These are phyloP conservation scores for Tetragnatha montana DNA, from an alignment of 2,888 invertebrate genomes.

Conservation along the genomic window DNA sequence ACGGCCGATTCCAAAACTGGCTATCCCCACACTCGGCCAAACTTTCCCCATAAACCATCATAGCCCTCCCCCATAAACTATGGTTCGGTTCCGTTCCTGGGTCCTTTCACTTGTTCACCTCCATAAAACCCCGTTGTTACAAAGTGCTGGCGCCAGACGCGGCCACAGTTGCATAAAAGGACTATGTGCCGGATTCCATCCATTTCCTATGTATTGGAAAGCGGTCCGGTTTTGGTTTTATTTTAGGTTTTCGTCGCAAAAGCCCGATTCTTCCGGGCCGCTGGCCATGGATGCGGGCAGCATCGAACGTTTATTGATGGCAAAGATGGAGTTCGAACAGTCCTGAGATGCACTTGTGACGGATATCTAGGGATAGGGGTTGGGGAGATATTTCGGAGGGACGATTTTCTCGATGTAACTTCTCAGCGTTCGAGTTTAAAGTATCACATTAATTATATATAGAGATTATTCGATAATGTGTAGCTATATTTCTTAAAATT, in stretches of 20 bases:
- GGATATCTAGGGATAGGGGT: too few relatives aligned
- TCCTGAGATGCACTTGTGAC: too few relatives aligned
- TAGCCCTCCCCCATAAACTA: slow-evolving; percentile 44
- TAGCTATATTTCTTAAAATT: too few relatives aligned
- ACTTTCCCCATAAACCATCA: slow-evolving; percentile 50
- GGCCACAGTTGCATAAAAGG: not conserved
- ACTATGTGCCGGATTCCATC: not conserved
- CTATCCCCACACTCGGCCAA: slow-evolving; percentile 21
- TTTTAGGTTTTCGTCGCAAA: not conserved
- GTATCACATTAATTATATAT: too few relatives aligned
- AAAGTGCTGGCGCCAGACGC: slow-evolving; percentile 30
- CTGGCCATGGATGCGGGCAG: not conserved
- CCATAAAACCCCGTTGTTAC: slow-evolving; percentile 30
- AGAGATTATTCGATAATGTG: too few relatives aligned
- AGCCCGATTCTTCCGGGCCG: not conserved
- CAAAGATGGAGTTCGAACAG: too few relatives aligned
- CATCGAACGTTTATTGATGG: not conserved
- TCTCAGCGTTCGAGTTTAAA: too few relatives aligned
- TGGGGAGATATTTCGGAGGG: too few relatives aligned
- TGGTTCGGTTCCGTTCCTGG: slow-evolving; percentile 30
- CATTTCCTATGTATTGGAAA: not conserved
- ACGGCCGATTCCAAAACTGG: slow-evolving; percentile 30
- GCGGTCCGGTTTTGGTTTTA: not conserved
- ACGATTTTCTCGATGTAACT: too few relatives aligned
- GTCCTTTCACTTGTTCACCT: slow-evolving; percentile 18